A percentile compares a stretch with the other conserved stretches of the same genome.
Conservation (phyloP, 2,888 invertebrate genomes). For the Xanthorhoe designata region DNA sequence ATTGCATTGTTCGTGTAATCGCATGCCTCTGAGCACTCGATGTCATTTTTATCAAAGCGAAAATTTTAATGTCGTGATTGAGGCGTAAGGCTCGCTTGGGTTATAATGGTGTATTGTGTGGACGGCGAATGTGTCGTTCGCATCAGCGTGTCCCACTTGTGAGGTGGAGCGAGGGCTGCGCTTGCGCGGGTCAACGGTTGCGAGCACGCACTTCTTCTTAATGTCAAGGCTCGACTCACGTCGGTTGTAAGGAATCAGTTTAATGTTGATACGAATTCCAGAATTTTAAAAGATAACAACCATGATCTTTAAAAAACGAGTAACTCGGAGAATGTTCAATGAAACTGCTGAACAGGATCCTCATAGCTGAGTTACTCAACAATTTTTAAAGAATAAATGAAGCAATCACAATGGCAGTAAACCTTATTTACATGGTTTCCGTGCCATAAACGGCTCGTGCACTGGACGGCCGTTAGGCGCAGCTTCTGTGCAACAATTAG, state of each 20-base stretch:
- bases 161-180: constrained; percentile 55
- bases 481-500: constrained; percentile 83
- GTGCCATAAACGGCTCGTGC: constrained; percentile 73
- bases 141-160: constrained; percentile 61
- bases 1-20: constrained; percentile 61
- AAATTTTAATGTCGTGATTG: constrained; percentile 70
- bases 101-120: constrained; percentile 76
- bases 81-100: constrained; percentile 58
- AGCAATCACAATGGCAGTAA: constrained; percentile 74
- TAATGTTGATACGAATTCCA: constrained; percentile 23
- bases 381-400: constrained; percentile 77
- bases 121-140: constrained; percentile 58
- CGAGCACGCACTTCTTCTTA: constrained; percentile 63
- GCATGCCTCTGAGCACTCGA: constrained; percentile 65
- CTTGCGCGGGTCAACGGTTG: constrained; percentile 67
- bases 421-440: constrained; percentile 75
- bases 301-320: constrained; percentile 45
- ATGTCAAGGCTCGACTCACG: constrained; percentile 69
- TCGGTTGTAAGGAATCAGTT: constrained; percentile 48
- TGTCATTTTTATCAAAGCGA: constrained; percentile 70
- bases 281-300: constrained; percentile 3
- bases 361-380: constrained; percentile 69
- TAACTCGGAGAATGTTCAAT: constrained; percentile 57
- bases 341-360: constrained; percentile 65
- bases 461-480: constrained; percentile 65